Base-by-base conservation (phyloP, 2,888 invertebrate species). In the Aphidoletes aphidimyza region DNA sequence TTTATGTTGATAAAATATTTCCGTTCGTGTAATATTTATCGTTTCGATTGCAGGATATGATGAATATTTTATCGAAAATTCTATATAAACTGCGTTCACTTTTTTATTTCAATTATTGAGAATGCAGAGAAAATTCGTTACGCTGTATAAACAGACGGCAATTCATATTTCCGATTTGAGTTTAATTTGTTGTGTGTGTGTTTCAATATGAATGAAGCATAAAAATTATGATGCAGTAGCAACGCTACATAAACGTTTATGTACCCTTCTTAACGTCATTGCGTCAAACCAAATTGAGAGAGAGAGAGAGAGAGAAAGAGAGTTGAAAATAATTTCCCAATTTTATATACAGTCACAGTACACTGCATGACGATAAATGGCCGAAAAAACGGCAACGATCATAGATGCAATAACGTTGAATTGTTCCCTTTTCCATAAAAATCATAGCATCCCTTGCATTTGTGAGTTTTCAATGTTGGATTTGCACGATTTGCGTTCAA, bases 151-250 rank as follows among this genome's bases (percentile, higher is more conserved):
- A 69, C 30, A 69, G 26, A 26, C 69, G 14, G 69, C 30, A 69
- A 69, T 69, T 26, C 69, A 69, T 69, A n/a, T 69, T 69, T 69
- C 69, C 69, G 2, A 69, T 69, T 69, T 14, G 69, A 69, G 69
- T 34, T 69, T 34, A 69, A 69, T 69, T 69, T 69, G n/a, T 34
- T 26, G 34, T 69, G 34, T 69, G n/a, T n/a, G n/a, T n/a, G n/a
- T n/a, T n/a, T n/a, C n/a, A 69, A 69, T 69, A 14, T 14, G 69
- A 69, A 30, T 69, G 69, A 69, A 69, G 42, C n/a, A 69, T 69
- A 69, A 69, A 69, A 69, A 69, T 69, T 69, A 69, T 69, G 69
- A 30, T 69, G 69, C 69, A 69, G 30, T 11, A 54, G 5, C 2
- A 9, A 69, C 8, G 30, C 34, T 17, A 69, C 11, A 69, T 26